Evolutionary conservation across 1,140 invertebrate genomes (phyloP), one percentile per base, ranked within the genome.

Genomic region (Lucilia cuprina): DNA sequence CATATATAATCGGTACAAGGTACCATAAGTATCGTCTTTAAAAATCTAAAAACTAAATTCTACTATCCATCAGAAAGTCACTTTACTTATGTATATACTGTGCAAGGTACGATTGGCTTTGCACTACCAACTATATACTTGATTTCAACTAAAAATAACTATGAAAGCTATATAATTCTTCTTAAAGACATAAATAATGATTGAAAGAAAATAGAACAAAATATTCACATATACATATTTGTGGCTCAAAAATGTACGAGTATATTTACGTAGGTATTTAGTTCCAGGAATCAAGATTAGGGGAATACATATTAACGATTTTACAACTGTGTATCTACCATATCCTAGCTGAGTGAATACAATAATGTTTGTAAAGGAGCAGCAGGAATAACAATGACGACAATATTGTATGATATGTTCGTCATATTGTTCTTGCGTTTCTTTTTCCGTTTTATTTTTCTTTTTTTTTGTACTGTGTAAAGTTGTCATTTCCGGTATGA

Each of bases 401-500:
- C 55, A 60, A 60, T 60, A 60, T 60, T 60, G 55, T 60, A 60
- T 60, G 55, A 60, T 17, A 17, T 60, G 55, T 60, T 60, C 55
- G 55, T 60, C 41, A 10, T 41, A 60, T 60, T n/a, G 55, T 60
- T 60, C 14, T 10, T 2, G 41, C 41, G 41, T 41, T 10, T 41
- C 41, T 41, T 41, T 70, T 70, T 70, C 21, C 65, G n/a, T 21
- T 70, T 8, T 19, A 50, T 80, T 78, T 78, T 25, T 41, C 8
- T 77, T 47, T 78, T 47, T 19, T 41, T 78, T 77, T 77, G 21
- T 78, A 4, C 12, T 80, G 8, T 49, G 41, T 80, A 21, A 80
- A 80, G 82, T 83, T 83, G 82, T 83, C 82, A 83, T 83, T 83
- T 83, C 82, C 82, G 82, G 82, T 74, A 83, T 83, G 82, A 83